Evolutionary conservation across 1,140 invertebrate species (phyloP).

Genomic region (Drosophila arizonae): DNA sequence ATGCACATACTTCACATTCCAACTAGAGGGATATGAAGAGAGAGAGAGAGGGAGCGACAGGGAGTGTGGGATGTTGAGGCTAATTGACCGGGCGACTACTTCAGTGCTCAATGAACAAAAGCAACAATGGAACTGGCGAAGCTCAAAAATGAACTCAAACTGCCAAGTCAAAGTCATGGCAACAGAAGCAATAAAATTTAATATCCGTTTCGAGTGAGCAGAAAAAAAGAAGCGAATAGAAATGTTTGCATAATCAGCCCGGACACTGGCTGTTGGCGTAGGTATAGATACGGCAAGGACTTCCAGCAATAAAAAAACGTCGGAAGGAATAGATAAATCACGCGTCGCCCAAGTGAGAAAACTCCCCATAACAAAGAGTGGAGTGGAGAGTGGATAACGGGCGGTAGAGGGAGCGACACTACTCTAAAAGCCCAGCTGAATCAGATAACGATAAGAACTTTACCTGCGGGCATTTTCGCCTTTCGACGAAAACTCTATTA

Average conservation of each 20-base stretch:
- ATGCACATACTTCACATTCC: conserved; percentile 46
- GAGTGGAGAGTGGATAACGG: conserved; percentile 40
- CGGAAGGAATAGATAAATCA: conserved; percentile 76
- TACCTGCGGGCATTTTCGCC: conserved; percentile 51
- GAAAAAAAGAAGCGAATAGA: conserved; percentile 22
- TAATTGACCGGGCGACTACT: conserved; percentile 72
- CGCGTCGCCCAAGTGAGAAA: conserved; percentile 67
- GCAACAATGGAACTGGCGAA: conserved; percentile 37
- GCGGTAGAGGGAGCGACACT: too few relatives aligned
- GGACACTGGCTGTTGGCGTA: conserved; percentile 15
- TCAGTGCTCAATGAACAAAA: conserved; percentile 65
- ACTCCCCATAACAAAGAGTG: conserved; percentile 48
- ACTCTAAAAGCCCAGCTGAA: conserved; percentile 34
- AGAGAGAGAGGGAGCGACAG: not conserved
- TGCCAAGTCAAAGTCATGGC: conserved; percentile 56
- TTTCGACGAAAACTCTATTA: conserved; percentile 70
- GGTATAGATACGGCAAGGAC: conserved; percentile 1
- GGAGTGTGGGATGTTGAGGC: conserved; percentile 4
- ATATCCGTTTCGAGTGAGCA: conserved; percentile 73
- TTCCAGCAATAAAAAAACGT: conserved; percentile 56
- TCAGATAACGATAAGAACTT: conserved; percentile 64
- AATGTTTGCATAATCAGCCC: conserved; percentile 70
- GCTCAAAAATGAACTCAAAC: not conserved
- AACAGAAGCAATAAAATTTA: conserved; percentile 79
- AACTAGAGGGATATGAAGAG: conserved; percentile 16